phyloP scores from a whole-genome alignment of 2,797 vertebrate genomes.

The Ctenosaura bakeri region DNA sequence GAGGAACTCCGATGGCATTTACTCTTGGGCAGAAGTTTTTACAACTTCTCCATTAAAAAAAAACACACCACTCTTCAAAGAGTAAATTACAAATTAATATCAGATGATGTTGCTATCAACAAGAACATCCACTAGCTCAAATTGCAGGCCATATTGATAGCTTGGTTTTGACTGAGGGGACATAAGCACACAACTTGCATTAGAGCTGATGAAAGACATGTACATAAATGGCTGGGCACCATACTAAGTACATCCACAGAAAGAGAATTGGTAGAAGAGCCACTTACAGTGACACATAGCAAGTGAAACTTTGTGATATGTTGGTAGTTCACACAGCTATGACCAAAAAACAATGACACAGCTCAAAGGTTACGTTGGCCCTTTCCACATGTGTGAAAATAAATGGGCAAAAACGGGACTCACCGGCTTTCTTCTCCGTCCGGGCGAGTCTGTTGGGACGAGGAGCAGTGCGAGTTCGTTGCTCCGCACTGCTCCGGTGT shows the following conservation, averaged over 20 bases:
- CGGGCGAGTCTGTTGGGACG: no score
- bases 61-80: conserved; percentile 18
- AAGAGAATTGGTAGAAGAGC: neutral
- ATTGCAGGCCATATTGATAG: neutral
- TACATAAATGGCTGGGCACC: neutral
- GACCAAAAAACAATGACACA: neutral
- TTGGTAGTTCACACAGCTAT: neutral
- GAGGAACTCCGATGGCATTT: conserved; percentile 13
- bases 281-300: neutral
- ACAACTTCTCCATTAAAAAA: conserved; percentile 28
- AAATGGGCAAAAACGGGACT: no score
- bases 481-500: no score
- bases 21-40: neutral
- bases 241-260: no score
- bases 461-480: no score
- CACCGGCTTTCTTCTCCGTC: no score
- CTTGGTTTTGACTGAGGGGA: conserved; percentile 20
- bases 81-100: conserved; percentile 20
- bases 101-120: conserved; percentile 1
- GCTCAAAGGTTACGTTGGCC: no score
- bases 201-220: conserved; percentile 7
- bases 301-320: neutral
- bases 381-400: no score
- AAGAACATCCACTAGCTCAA: neutral
- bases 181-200: conserved; percentile 3